Conservation (phyloP, 2,113 vertebrate species). For the Oxyura jamaicensis region DNA sequence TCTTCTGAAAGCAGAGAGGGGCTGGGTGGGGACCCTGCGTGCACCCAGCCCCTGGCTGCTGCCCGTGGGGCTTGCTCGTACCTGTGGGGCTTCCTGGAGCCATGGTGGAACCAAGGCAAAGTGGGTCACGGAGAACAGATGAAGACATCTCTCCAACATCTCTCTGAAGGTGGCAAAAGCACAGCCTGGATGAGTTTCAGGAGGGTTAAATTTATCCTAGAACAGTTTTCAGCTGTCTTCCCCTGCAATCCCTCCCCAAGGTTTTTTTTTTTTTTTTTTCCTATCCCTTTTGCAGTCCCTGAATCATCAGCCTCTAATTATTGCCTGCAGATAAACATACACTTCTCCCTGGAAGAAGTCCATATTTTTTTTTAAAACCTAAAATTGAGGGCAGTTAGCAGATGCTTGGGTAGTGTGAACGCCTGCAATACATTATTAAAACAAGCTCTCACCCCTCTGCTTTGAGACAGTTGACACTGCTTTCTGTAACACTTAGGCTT, state of each 20-base stretch:
- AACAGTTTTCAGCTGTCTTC: background rate
- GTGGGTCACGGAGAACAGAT: fast-evolving
- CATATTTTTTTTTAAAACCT: background rate
- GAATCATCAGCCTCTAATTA: conserved; percentile 57
- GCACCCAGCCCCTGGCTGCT: background rate
- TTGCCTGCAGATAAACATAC: conserved; percentile 31
- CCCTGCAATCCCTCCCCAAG: background rate
- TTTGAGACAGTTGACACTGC: background rate
- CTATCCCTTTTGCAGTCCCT: conserved; percentile 1
- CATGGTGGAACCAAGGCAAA: background rate
- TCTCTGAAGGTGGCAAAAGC: background rate
- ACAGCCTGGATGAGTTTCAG: background rate
- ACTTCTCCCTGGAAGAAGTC: conserved; percentile 30
- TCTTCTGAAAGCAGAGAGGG: background rate
- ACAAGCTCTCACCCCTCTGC: background rate
- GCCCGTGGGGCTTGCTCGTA: background rate
- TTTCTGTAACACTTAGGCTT: background rate
- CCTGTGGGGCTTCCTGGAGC: background rate
- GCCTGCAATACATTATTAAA: background rate
- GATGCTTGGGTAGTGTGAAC: background rate
- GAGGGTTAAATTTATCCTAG: conserved; percentile 4
- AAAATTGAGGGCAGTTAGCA: conserved; percentile 32
- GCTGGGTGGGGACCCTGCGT: background rate
- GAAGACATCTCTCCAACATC: background rate
- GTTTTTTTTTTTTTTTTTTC: background rate